Base-by-base conservation (phyloP, 2,113 vertebrate genomes). In the Xiphias gladius region DNA sequence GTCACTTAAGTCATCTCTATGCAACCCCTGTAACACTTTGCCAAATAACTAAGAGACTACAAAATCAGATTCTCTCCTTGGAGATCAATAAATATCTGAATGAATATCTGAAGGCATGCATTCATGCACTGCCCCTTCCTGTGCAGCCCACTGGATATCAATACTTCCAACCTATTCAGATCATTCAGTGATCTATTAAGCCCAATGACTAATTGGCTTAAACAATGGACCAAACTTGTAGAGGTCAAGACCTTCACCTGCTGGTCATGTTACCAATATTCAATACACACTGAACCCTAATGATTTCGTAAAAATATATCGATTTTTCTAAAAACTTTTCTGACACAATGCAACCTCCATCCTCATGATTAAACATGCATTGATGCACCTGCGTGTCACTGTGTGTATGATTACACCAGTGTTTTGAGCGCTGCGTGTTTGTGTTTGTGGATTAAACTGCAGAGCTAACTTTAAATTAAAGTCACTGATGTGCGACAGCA, bases 71-170 rank as follows among this genome's bases (percentile, higher is more conserved):
- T 54, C 16, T 73, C 30, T 82, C 66, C 65, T 8, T 35, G 74
- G 8, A 64, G 48, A 88, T 93, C 89, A 73, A 89, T 90, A 75
- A n/a, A n/a, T n/a, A n/a, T n/a, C n/a, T n/a, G n/a, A n/a, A n/a
- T n/a, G n/a, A 26, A 70, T 66, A 76, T 76, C 28, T 85, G 72
- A 76, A 74, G 32, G 58, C 46, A 59, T 50, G 57, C 41, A 55
- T 63, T 73, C 24, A 57, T 54, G 1, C 2, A 76, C 81, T 79
- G 81, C 62, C 61, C 73, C 50, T 79, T 83, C 89, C 79, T 91
- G 73, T 87, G 82, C 59, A n/a, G 52, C 30, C 32, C 10, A 48
- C 57, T 48, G 62, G 30, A 68, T 87, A 74, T 83, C 65, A 89
- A 58, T 86, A 48, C 52, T 73, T 57, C 62, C 55, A 67, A n/a